phyloP scores from a whole-genome alignment of 2,797 vertebrate species.

The Pogoniulus pusillus region DNA sequence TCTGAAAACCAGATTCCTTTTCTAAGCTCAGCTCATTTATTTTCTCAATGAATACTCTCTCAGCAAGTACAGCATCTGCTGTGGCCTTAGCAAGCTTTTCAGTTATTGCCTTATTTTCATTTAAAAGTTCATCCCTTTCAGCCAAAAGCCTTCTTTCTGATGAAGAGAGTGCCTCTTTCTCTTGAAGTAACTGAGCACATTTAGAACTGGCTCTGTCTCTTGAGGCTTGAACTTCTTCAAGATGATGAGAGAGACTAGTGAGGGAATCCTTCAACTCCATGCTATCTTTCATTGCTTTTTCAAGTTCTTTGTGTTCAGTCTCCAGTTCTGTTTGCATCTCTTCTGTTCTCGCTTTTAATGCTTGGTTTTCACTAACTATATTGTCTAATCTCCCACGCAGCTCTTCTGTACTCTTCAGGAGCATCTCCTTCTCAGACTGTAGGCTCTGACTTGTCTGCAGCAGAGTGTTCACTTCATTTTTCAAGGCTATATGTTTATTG shows the following conservation, averaged over 20 bases:
- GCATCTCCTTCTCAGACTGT: slow-evolving; percentile 61
- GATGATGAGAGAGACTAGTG: slow-evolving; percentile 73
- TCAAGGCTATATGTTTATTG: slow-evolving; percentile 31
- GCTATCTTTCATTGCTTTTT: slow-evolving; percentile 67
- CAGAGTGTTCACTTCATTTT: slow-evolving; percentile 47
- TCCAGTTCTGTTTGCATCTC: slow-evolving; percentile 77
- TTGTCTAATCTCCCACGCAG: slow-evolving; percentile 52
- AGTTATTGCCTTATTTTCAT: slow-evolving; percentile 75
- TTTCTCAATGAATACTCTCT: slow-evolving; percentile 70
- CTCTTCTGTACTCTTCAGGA: slow-evolving; percentile 52
- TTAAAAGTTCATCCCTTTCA: slow-evolving; percentile 82
- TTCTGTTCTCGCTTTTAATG: slow-evolving; percentile 59
- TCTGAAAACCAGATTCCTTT: slow-evolving; percentile 73
- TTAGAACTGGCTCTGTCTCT: slow-evolving; percentile 83
- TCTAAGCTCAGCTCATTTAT: slow-evolving; percentile 75
- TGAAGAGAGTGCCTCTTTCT: slow-evolving; percentile 84
- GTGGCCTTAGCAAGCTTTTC: slow-evolving; percentile 72
- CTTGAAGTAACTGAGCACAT: slow-evolving; percentile 82
- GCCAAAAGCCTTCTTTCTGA: slow-evolving; percentile 78
- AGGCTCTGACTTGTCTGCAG: slow-evolving; percentile 45
- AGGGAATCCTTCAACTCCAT: slow-evolving; percentile 83
- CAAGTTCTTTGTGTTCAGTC: slow-evolving; percentile 70
- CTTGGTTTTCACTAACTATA: slow-evolving; percentile 64
- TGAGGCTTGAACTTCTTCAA: slow-evolving; percentile 87
- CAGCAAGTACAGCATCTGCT: slow-evolving; percentile 67